phyloP scores from a whole-genome alignment of 2,113 vertebrate genomes.

The Paradoxurus hermaphroditus region DNA sequence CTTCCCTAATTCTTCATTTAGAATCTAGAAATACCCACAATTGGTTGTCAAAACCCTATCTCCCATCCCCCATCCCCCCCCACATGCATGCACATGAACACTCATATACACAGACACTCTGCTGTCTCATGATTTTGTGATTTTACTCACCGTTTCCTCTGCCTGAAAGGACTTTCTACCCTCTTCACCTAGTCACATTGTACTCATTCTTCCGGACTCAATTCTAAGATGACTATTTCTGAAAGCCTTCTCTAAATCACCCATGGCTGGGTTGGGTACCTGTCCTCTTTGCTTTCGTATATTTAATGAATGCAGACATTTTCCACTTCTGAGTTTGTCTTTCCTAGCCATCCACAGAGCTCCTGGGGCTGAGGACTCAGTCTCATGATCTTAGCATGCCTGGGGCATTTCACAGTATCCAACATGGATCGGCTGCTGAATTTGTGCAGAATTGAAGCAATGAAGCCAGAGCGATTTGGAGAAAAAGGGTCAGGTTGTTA shows the following conservation, averaged over 20 bases:
- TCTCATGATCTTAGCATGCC: background rate
- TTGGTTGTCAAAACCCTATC: background rate
- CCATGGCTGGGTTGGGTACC: background rate
- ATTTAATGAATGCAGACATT: background rate
- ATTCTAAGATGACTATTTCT: background rate
- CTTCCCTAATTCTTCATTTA: background rate
- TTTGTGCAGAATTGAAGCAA: background rate
- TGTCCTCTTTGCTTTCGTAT: background rate
- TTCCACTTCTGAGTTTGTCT: background rate
- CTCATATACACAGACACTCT: background rate
- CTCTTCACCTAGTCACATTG: background rate
- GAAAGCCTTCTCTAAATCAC: background rate
- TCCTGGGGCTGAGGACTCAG: background rate
- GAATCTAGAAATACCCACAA: background rate
- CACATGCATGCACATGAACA: background rate
- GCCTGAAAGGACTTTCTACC: background rate
- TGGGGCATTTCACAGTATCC: background rate
- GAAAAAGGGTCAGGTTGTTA: background rate
- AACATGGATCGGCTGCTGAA: background rate
- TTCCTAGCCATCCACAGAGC: background rate
- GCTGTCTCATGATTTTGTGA: background rate
- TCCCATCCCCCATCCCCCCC: accelerated
- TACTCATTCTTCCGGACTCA: background rate
- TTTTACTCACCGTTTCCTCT: background rate
- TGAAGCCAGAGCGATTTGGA: background rate